Conservation (phyloP, 2,888 invertebrate genomes). For the Eubasilissa splendida region DNA sequence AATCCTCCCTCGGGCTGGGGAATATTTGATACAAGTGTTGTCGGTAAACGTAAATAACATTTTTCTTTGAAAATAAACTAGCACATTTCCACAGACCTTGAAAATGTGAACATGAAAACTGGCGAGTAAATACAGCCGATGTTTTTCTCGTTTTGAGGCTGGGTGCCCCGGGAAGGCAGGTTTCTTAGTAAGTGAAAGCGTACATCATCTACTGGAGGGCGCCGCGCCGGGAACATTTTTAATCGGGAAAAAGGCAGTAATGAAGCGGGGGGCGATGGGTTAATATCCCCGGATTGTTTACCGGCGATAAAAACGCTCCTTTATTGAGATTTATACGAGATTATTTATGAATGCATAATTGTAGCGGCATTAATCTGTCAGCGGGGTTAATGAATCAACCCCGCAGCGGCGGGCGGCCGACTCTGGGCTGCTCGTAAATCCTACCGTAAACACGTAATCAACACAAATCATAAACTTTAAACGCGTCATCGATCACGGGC, state of each 20-base stretch:
- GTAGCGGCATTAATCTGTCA: constrained; percentile 57
- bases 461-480: constrained; percentile 56
- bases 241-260: constrained; percentile 44
- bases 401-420: constrained; percentile 33
- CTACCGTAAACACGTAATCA: constrained; percentile 51
- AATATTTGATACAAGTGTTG: too few relatives aligned
- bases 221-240: constrained; percentile 30
- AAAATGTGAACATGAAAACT: too few relatives aligned
- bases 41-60: too few relatives aligned
- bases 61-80: too few relatives aligned
- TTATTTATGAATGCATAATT: constrained; percentile 58
- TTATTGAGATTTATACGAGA: constrained; percentile 55
- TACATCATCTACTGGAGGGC: constrained; percentile 29
- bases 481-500: constrained; percentile 48
- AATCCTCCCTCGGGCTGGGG: background rate
- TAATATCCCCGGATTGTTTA: constrained; percentile 28
- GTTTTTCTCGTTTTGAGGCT: too few relatives aligned
- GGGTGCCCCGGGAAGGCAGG: too few relatives aligned
- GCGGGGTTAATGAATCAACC: constrained; percentile 52
- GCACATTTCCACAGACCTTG: too few relatives aligned
- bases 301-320: constrained; percentile 38
- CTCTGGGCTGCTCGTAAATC: constrained; percentile 34
- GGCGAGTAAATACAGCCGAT: too few relatives aligned
- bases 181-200: constrained; percentile 13
- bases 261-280: constrained; percentile 37